These are phyloP conservation scores for Drosophila kuntzei DNA, from an alignment of 2,888 invertebrate species.

Conservation along the genomic window DNA sequence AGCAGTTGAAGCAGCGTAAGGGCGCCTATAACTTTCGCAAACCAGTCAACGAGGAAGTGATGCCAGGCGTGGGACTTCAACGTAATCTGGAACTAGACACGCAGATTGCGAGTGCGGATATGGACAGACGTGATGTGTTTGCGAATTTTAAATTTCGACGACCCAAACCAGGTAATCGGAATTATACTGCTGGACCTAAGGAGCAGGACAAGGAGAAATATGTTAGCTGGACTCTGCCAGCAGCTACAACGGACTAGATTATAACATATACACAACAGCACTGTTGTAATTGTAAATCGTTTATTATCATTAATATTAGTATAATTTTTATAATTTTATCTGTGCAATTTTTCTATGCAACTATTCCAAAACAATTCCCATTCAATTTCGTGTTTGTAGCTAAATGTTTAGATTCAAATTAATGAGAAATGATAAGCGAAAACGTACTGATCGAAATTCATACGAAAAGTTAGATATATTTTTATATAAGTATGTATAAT, in stretches of 20 bases:
- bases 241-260: constrained; percentile 53
- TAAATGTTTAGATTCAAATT: constrained; percentile 28
- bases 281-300: constrained; percentile 42
- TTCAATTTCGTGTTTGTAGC: constrained; percentile 52
- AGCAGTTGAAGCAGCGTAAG: constrained; percentile 76
- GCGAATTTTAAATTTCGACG: constrained; percentile 84
- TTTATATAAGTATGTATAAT: constrained; percentile 44
- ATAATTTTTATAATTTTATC: constrained; percentile 40
- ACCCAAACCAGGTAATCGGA: constrained; percentile 70
- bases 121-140: constrained; percentile 78
- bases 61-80: constrained; percentile 66
- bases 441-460: constrained; percentile 35
- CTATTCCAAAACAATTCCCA: constrained; percentile 74
- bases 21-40: constrained; percentile 83
- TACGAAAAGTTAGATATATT: constrained; percentile 46
- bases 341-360: constrained; percentile 72
- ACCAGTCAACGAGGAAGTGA: constrained; percentile 47
- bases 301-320: constrained; percentile 46
- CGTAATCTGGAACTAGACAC: constrained; percentile 73
- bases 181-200: constrained; percentile 53
- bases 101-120: constrained; percentile 38
- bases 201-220: constrained; percentile 81
- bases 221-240: constrained; percentile 80
- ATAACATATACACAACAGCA: constrained; percentile 10
- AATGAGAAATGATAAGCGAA: not conserved